Percentiles rank a stretch among this genome's conserved stretches.
Conservation (phyloP, 2,888 invertebrate species). For the Andrena minutula region DNA sequence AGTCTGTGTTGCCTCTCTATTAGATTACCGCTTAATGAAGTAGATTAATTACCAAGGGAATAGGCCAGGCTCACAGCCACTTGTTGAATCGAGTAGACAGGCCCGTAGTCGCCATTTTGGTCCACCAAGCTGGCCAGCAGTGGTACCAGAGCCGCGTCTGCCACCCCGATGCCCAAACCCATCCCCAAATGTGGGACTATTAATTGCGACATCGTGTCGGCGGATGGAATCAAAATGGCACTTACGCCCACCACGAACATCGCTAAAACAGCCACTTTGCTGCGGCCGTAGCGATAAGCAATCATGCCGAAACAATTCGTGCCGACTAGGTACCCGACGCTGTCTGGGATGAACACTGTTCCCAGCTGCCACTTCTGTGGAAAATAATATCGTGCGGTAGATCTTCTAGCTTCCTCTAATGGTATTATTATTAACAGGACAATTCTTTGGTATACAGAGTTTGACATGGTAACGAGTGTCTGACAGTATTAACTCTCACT, state of each 20-base stretch:
- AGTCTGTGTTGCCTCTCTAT: too few relatives aligned
- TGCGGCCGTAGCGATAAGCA: constrained; percentile 89
- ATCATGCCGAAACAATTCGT: constrained; percentile 91
- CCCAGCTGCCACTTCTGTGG: constrained; percentile 90
- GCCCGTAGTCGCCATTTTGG: constrained; percentile 89
- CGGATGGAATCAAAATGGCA: constrained; percentile 89
- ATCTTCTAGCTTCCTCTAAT: too few relatives aligned
- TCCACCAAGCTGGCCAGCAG: constrained; percentile 91
- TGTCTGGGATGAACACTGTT: constrained; percentile 94
- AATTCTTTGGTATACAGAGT: too few relatives aligned
- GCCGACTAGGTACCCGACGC: constrained; percentile 92
- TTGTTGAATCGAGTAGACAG: constrained; percentile 94
- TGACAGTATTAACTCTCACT: too few relatives aligned
- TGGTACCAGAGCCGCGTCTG: constrained; percentile 93
- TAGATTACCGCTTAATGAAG: not conserved
- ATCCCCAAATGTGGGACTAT: constrained; percentile 92
- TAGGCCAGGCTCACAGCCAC: constrained; percentile 93
- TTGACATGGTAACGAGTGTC: too few relatives aligned
- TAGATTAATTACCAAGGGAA: constrained; percentile 87
- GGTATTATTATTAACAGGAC: too few relatives aligned
- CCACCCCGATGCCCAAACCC: constrained; percentile 92
- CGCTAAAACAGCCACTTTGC: constrained; percentile 88
- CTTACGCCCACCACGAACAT: constrained; percentile 89
- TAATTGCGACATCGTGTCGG: constrained; percentile 88
- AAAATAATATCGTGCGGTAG: not conserved